Evolutionary conservation across 2,113 vertebrate genomes (phyloP), one percentile per base, ranked within the genome.

Genomic region (Anser brachyrhynchus): DNA sequence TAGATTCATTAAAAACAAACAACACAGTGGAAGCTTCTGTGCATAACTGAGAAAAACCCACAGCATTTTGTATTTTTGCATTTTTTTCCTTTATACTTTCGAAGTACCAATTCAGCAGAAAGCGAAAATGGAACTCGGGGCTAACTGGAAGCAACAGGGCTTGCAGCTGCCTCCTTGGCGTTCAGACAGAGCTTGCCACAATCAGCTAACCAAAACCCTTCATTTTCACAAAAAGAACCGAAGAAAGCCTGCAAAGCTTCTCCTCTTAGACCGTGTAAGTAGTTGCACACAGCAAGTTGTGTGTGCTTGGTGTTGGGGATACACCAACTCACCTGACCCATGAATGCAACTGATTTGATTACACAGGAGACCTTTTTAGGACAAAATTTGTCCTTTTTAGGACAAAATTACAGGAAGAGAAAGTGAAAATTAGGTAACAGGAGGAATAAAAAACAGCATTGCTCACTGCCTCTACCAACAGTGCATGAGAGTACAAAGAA

Each of bases 231-330:
- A 69, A 69, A 59, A 43, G 14, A 49, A 20, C 13, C 44, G 15
- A 39, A 52, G 28, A n/a, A 66, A 52, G 37, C 31, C 59, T 43
- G 8, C 46, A 31, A 49, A 80, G 84, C 59, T 65, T 9, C 43
- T 71, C 28, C n/a, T 20, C 70, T 35, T 9, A 3, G 18, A 10
- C 17, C 43, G 55, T 15, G 17, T 2, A 49, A 41, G 37, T 6
- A 13, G 58, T 16, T 26, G 5, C 29, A 21, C 28, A 9, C 39
- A 19, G 66, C 55, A 54, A 55, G 4, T 0, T 2, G 23, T 1
- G 21, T 9, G 23, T 19, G 23, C 22, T 54, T 8, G 28, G 26
- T 65, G 52, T 71, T 44, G 57, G 8, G 65, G 54, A 25, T 65
- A 43, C 10, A 54, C 39, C 7, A 44, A 54, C 55, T 52, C 41